Percentiles rank a stretch among this genome's conserved stretches.
Conservation (phyloP, 1,140 invertebrate genomes). For the Trachymyrmex cornetzi region DNA sequence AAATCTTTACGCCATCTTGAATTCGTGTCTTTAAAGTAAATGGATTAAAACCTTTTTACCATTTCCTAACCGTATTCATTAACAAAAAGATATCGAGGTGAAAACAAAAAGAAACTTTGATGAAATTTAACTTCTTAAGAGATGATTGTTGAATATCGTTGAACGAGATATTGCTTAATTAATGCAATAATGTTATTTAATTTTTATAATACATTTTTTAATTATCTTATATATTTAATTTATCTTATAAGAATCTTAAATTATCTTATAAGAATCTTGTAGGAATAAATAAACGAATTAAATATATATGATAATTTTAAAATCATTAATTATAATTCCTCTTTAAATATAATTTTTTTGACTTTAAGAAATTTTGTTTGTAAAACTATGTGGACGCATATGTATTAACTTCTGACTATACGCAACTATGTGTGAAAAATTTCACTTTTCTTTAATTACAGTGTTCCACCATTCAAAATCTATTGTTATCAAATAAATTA, state of each 20-base stretch:
- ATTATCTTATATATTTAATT: neutral
- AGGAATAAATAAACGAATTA: neutral
- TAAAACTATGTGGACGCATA: neutral
- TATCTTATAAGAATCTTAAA: too few species aligned
- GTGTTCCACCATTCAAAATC: neutral
- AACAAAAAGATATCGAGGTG: neutral
- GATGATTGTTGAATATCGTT: constrained; percentile 14
- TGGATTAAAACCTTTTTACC: neutral
- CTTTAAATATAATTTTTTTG: neutral
- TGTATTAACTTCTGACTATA: neutral
- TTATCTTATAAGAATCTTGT: too few species aligned
- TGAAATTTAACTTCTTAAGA: neutral
- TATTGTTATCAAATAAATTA: constrained; percentile 7
- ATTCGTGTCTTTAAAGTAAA: neutral
- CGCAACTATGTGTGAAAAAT: neutral
- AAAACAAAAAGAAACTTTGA: neutral
- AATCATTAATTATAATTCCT: neutral
- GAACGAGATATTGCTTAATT: neutral
- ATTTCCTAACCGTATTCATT: neutral
- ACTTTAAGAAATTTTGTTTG: neutral
- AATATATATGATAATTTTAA: neutral
- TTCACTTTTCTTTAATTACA: neutral
- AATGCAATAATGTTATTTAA: constrained; percentile 6
- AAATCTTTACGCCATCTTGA: neutral
- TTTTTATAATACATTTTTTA: neutral